Evolutionary conservation across 2,888 invertebrate genomes (phyloP).

Genomic region (Aphrophora alni): DNA sequence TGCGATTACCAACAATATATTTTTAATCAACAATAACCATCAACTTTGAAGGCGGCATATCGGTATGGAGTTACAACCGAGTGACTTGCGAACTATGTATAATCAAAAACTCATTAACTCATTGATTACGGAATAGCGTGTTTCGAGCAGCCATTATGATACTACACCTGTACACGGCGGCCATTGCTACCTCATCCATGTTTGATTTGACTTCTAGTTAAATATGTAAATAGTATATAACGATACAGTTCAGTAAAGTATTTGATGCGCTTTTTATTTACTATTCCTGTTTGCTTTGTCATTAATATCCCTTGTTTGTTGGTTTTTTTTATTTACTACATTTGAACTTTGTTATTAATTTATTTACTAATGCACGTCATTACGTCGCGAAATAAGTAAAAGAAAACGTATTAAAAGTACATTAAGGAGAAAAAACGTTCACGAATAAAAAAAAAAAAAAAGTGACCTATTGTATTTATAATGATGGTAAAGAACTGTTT

Average conservation of each 20-base stretch:
- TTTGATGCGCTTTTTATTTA: too few relatives aligned
- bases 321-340: not conserved
- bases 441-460: too few relatives aligned
- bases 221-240: not conserved
- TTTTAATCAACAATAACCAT: slow-evolving; percentile 25
- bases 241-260: not conserved
- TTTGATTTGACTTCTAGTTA: not conserved
- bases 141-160: not conserved
- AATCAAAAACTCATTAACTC: slow-evolving; percentile 41
- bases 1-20: slow-evolving; percentile 4
- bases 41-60: slow-evolving; percentile 17
- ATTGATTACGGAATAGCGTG: slow-evolving; percentile 40
- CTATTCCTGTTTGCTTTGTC: not conserved
- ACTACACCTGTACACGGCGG: not conserved
- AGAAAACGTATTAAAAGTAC: not conserved
- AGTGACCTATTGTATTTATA: too few relatives aligned
- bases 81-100: slow-evolving; percentile 15
- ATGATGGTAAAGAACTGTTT: too few relatives aligned
- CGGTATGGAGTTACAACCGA: not conserved
- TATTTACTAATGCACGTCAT: not conserved
- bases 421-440: too few relatives aligned
- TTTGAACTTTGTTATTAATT: not conserved
- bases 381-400: not conserved
- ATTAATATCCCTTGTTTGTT: not conserved
- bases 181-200: not conserved